These are phyloP conservation scores for Dascillus cervinus DNA, from an alignment of 2,888 invertebrate genomes.

Conservation along the genomic window DNA sequence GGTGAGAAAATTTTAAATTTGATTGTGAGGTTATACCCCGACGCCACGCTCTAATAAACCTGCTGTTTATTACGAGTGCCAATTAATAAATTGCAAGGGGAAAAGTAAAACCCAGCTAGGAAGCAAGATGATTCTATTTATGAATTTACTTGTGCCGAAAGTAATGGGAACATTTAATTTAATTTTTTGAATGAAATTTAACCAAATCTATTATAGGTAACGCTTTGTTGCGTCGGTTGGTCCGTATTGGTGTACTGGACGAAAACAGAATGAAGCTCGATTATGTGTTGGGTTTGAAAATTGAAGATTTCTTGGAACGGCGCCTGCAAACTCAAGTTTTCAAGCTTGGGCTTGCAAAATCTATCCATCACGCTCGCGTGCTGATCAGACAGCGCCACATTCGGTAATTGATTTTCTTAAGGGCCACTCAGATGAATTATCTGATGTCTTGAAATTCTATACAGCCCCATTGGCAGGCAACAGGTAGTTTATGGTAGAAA, in stretches of 20 bases:
- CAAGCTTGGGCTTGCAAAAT: conserved; percentile 97
- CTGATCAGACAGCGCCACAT: conserved; percentile 98
- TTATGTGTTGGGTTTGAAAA: conserved; percentile 98
- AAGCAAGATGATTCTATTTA: conserved; percentile 30
- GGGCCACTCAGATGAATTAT: conserved; percentile 64
- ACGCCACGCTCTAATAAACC: conserved; percentile 34
- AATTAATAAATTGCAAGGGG: conserved; percentile 27
- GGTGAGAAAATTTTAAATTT: conserved; percentile 49
- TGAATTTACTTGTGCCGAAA: conserved; percentile 36
- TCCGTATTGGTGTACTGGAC: conserved; percentile 95
- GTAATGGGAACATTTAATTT: conserved; percentile 32
- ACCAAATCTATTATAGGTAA: conserved; percentile 82
- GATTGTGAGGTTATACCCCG: conserved; percentile 21
- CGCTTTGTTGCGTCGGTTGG: conserved; percentile 93
- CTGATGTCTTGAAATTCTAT: conserved; percentile 35
- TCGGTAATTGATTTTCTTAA: conserved; percentile 75
- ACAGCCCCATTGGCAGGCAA: no score
- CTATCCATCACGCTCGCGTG: conserved; percentile 98
- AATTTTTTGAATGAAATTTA: no score
- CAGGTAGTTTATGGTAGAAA: no score
- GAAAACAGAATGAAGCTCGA: conserved; percentile 99
- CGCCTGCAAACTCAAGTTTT: conserved; percentile 98
- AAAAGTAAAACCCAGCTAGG: conserved; percentile 32
- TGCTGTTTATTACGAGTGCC: conserved; percentile 31
- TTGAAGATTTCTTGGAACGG: conserved; percentile 99